These are phyloP conservation scores for Marmota monax DNA, from an alignment of 2,113 vertebrate genomes.

Conservation along the genomic window DNA sequence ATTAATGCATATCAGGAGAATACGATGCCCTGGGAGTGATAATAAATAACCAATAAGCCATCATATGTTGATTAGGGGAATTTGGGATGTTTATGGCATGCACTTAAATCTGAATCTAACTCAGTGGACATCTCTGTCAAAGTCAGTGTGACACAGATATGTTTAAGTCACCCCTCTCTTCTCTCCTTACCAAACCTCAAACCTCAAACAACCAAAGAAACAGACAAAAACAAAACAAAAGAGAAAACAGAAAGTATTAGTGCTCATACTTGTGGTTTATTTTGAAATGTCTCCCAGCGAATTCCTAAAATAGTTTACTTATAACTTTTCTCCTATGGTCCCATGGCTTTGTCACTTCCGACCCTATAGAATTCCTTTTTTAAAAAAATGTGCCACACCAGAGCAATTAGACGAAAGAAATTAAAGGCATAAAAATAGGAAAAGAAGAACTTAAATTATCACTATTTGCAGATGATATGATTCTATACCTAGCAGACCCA, in stretches of 20 bases:
- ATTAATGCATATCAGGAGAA: neutral
- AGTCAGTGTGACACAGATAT: neutral
- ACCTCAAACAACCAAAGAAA: slow-evolving; percentile 57
- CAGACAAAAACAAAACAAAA: slow-evolving; percentile 50
- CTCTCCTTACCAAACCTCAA: slow-evolving; percentile 25
- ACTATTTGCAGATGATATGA: no score
- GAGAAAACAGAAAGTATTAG: slow-evolving; percentile 2
- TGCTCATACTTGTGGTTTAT: slow-evolving; percentile 45
- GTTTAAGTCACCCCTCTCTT: neutral
- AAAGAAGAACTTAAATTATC: no score
- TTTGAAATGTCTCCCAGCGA: slow-evolving; percentile 31
- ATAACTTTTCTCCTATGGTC: neutral
- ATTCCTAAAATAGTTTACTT: slow-evolving; percentile 64
- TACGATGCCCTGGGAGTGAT: neutral
- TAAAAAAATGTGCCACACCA: neutral
- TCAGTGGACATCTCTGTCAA: neutral
- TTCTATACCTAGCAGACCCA: no score
- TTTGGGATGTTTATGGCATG: neutral
- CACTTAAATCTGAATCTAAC: neutral
- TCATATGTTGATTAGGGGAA: neutral
- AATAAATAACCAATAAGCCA: neutral
- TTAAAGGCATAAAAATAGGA: no score
- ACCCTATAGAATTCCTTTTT: neutral
- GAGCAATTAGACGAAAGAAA: no score
- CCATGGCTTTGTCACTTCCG: slow-evolving; percentile 1